Evolutionary conservation across 1,140 invertebrate genomes (phyloP).

Genomic region (Bombus sibiricus): DNA sequence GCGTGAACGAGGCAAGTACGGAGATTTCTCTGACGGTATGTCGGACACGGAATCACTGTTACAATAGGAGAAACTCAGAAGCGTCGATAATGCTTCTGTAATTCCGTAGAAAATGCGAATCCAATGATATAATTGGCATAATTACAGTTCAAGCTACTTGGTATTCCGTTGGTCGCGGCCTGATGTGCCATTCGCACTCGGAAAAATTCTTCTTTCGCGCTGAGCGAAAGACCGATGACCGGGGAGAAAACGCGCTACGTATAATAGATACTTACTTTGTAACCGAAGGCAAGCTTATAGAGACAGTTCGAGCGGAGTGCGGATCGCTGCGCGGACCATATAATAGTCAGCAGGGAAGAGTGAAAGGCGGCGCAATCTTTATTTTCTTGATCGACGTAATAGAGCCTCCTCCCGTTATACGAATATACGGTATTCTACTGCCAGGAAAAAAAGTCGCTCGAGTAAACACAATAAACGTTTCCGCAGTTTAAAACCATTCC

Average conservation of each 20-base stretch:
- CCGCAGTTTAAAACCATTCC: background rate
- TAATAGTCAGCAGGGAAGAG: conserved; percentile 31
- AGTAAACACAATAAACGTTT: conserved; percentile 5
- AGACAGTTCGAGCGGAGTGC: background rate
- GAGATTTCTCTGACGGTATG: background rate
- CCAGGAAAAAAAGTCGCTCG: background rate
- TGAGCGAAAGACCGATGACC: conserved; percentile 3
- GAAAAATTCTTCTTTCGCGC: background rate
- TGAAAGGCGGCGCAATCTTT: conserved; percentile 56
- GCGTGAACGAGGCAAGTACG: background rate
- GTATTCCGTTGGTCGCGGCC: background rate
- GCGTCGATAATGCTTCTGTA: conserved; percentile 5
- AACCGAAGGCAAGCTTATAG: background rate
- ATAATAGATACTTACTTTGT: background rate
- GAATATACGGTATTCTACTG: background rate
- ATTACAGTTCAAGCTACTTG: conserved; percentile 1
- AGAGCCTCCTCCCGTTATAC: conserved; percentile 13
- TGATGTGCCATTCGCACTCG: background rate
- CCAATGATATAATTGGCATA: conserved; percentile 30
- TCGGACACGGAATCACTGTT: background rate
- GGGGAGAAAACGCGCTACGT: background rate
- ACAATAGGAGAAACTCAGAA: conserved; percentile 21
- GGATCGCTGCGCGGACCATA: background rate
- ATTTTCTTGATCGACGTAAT: conserved; percentile 51
- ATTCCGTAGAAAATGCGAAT: background rate